Evolutionary conservation across 1,140 invertebrate genomes (phyloP).

Genomic region (Aradophagus sp.): DNA sequence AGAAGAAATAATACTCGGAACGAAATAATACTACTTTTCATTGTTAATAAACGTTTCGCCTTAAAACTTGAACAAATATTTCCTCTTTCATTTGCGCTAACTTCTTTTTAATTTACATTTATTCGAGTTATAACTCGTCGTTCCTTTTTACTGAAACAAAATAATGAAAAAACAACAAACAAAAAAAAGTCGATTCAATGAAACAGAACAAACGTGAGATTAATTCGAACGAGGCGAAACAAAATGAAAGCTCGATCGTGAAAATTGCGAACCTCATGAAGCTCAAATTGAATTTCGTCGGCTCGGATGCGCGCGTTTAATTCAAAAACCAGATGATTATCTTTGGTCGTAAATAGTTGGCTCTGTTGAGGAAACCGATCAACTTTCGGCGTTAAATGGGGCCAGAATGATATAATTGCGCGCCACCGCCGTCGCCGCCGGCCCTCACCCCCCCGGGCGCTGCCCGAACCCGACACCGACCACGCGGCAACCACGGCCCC

Average conservation of each 20-base stretch:
- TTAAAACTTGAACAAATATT: no score
- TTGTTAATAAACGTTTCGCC: no score
- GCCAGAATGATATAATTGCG: slow-evolving; percentile 33
- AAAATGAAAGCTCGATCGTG: slow-evolving; percentile 13
- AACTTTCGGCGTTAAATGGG: slow-evolving; percentile 37
- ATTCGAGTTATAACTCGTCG: no score
- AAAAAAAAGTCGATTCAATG: neutral
- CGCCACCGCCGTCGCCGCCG: slow-evolving; percentile 10
- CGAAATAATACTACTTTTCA: no score
- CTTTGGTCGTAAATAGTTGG: slow-evolving; percentile 28
- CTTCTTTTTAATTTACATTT: neutral
- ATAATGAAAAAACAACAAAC: no score
- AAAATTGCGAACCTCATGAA: slow-evolving; percentile 23
- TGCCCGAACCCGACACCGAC: slow-evolving; percentile 9
- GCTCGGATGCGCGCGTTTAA: slow-evolving; percentile 24
- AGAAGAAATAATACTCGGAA: no score
- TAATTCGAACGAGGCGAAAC: slow-evolving; percentile 1
- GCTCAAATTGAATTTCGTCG: slow-evolving; percentile 20
- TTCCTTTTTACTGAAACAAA: no score
- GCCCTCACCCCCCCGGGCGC: slow-evolving; percentile 5
- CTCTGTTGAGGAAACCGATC: slow-evolving; percentile 23
- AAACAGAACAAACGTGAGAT: slow-evolving; percentile 3
- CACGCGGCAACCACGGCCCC: no score
- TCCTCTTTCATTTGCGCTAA: neutral
- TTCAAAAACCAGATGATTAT: slow-evolving; percentile 41